Evolutionary conservation across 2,888 invertebrate species (phyloP).

Genomic region (Muscina levida): DNA sequence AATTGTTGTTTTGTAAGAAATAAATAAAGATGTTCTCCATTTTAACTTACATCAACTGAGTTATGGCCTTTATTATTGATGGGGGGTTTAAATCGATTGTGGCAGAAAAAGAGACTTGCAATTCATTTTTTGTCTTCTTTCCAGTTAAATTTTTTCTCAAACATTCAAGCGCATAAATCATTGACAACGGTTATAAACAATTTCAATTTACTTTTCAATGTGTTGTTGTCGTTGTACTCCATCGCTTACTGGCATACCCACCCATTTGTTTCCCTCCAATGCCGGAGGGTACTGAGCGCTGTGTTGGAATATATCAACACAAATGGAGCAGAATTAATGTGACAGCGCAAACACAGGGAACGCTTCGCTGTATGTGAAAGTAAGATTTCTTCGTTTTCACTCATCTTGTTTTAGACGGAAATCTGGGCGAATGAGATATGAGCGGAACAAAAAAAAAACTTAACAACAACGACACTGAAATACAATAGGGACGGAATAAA

Average conservation of each 20-base stretch:
- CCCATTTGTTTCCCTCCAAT: neutral
- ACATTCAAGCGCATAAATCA: slow-evolving; percentile 33
- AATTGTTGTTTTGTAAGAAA: no score
- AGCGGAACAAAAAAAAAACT: no score
- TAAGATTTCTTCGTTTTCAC: slow-evolving; percentile 42
- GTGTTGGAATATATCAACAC: slow-evolving; percentile 57
- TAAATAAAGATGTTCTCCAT: no score
- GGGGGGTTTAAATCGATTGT: neutral
- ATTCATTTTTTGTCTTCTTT: neutral
- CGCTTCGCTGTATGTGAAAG: slow-evolving; percentile 25
- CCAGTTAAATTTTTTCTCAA: slow-evolving; percentile 2
- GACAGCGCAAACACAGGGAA: slow-evolving; percentile 61
- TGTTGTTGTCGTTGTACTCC: slow-evolving; percentile 19
- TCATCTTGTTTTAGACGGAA: slow-evolving; percentile 43
- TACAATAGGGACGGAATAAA: no score
- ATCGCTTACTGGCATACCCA: slow-evolving; percentile 8
- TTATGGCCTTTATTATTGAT: slow-evolving; percentile 26
- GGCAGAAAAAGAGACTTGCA: neutral
- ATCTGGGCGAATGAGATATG: slow-evolving; percentile 38
- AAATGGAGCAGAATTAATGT: slow-evolving; percentile 66
- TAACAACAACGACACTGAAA: no score
- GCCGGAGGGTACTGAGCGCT: neutral
- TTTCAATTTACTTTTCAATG: slow-evolving; percentile 52
- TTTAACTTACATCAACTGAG: no score
- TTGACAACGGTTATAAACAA: slow-evolving; percentile 52